Evolutionary conservation across 2,797 vertebrate genomes (phyloP).

Genomic region (Netta rufina): DNA sequence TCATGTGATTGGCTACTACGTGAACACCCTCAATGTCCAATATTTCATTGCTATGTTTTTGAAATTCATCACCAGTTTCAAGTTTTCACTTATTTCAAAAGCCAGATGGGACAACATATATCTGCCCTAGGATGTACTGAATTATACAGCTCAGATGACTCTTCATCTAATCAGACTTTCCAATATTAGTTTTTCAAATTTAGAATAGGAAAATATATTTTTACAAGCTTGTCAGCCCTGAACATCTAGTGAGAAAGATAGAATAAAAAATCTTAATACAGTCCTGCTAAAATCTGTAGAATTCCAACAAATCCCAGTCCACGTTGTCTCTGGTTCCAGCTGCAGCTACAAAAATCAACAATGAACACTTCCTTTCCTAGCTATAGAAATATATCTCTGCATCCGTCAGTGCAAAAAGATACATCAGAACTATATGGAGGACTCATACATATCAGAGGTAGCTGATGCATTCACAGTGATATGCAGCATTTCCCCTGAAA

Average conservation of each 20-base stretch:
- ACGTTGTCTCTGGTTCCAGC: not conserved
- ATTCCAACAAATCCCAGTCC: not conserved
- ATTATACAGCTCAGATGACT: not conserved
- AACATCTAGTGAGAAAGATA: not conserved
- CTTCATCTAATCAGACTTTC: not conserved
- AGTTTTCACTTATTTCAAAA: not conserved
- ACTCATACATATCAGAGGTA: not conserved
- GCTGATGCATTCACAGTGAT: not conserved
- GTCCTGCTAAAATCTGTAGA: not conserved
- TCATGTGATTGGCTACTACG: not conserved
- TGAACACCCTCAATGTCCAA: not conserved
- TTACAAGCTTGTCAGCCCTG: not conserved
- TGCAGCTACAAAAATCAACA: not conserved
- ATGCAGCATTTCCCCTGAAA: not conserved
- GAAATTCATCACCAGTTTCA: not conserved
- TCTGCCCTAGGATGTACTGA: not conserved
- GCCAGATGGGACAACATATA: not conserved
- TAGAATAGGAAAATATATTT: not conserved
- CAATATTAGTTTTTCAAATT: not conserved
- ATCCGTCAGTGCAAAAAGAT: not conserved
- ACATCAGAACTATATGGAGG: not conserved
- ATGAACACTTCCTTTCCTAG: not conserved
- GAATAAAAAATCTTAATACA: not conserved
- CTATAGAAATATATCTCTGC: not conserved
- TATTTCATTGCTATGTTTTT: not conserved